These are phyloP conservation scores for Willowsia nigromaculata DNA, from an alignment of 2,888 invertebrate genomes.

Conservation along the genomic window DNA sequence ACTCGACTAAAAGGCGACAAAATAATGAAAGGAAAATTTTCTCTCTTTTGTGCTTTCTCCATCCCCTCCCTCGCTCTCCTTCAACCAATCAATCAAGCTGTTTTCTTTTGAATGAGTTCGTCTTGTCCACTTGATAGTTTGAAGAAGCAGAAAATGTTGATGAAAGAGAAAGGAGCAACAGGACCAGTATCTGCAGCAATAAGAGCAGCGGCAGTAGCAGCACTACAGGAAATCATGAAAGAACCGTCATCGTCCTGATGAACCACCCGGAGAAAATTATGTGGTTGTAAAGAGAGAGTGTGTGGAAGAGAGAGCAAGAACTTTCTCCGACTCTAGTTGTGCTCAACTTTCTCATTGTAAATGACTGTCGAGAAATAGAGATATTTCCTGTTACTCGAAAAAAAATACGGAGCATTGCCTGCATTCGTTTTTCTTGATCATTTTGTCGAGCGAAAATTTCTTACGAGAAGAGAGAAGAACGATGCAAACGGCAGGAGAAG, in stretches of 20 bases:
- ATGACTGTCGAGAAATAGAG: background rate
- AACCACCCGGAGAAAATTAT: background rate
- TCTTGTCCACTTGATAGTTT: background rate
- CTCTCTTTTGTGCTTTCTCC: too few species aligned
- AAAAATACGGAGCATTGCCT: too few species aligned
- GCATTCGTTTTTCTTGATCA: background rate
- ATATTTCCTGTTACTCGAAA: too few species aligned
- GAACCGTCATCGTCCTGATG: background rate
- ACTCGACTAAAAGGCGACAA: too few species aligned
- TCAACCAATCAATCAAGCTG: background rate
- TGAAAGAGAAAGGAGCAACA: too few species aligned
- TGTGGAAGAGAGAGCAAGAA: too few species aligned
- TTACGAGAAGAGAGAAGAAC: too few species aligned
- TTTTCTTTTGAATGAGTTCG: background rate
- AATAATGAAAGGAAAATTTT: too few species aligned
- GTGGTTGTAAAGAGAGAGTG: background rate
- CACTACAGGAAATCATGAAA: background rate
- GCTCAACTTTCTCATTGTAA: background rate
- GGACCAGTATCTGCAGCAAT: background rate
- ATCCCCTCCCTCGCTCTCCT: too few species aligned
- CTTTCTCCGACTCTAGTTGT: too few species aligned
- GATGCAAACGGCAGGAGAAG: conserved; percentile 3
- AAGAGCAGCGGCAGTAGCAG: background rate
- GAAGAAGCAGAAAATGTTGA: too few species aligned
- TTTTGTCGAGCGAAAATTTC: too few species aligned